These are phyloP conservation scores for Bombyx huttoni DNA, from an alignment of 2,888 invertebrate genomes.

Conservation along the genomic window DNA sequence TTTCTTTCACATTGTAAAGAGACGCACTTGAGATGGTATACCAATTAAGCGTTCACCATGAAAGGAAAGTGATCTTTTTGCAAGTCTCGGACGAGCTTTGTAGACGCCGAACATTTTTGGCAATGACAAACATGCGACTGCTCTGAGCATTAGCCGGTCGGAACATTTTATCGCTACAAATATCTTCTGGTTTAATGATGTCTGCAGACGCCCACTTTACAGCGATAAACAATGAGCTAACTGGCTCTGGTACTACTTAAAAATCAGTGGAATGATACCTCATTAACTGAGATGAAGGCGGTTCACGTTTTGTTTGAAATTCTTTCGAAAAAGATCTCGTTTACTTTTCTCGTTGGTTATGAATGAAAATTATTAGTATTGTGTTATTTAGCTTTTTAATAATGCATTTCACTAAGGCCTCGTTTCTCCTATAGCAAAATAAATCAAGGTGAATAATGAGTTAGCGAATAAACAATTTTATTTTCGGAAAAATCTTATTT, in stretches of 20 bases:
- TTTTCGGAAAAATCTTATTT: too few species aligned
- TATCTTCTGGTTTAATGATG: constrained; percentile 23
- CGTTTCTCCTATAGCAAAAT: too few species aligned
- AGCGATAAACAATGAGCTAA: constrained; percentile 2
- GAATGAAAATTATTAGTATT: too few species aligned
- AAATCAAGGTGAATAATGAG: too few species aligned
- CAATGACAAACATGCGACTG: constrained; percentile 42
- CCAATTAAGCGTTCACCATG: constrained; percentile 51
- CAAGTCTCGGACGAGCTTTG: constrained; percentile 38
- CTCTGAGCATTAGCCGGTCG: constrained; percentile 33
- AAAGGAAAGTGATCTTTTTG: constrained; percentile 48
- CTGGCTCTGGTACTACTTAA: not conserved
- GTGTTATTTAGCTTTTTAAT: too few species aligned
- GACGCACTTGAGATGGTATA: constrained; percentile 18
- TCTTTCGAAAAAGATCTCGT: not conserved
- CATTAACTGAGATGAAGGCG: not conserved
- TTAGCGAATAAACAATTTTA: too few species aligned
- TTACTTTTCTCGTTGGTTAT: not conserved
- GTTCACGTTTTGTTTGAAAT: not conserved
- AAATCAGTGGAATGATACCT: not conserved
- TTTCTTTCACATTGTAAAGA: constrained; percentile 10
- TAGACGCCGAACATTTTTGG: constrained; percentile 41
- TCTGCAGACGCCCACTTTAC: constrained; percentile 7
- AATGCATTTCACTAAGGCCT: too few species aligned
- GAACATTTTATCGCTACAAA: constrained; percentile 35